phyloP scores from a whole-genome alignment of 2,113 vertebrate genomes.

The Paraplagusia blochii region DNA sequence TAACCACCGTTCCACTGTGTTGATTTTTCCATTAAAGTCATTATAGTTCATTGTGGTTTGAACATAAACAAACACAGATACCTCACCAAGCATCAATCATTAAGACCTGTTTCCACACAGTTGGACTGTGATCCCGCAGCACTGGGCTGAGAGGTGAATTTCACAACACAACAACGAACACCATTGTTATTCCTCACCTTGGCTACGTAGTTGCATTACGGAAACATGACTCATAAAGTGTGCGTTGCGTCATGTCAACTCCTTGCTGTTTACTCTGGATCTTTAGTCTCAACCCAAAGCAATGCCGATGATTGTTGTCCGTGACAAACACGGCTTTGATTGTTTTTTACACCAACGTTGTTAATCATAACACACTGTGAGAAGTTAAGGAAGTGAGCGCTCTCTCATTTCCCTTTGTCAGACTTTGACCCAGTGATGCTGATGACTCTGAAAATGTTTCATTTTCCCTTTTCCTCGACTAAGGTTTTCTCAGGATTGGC shows the following conservation, averaged over 20 bases:
- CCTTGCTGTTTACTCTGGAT: constrained; percentile 13
- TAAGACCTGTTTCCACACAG: not conserved
- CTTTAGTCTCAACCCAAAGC: not conserved
- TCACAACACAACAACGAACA: not conserved
- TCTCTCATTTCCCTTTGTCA: constrained; percentile 32
- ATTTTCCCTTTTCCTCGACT: constrained; percentile 7
- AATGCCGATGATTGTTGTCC: constrained; percentile 13
- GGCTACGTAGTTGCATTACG: not conserved
- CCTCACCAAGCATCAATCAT: not conserved
- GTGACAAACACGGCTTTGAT: constrained; percentile 1
- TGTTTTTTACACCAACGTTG: not conserved
- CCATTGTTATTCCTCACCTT: not conserved
- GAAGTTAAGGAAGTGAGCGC: constrained; percentile 47
- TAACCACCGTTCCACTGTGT: no score
- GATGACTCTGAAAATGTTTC: constrained; percentile 22
- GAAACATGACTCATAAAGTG: constrained; percentile 17
- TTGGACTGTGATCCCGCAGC: not conserved
- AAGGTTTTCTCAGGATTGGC: not conserved
- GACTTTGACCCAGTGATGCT: constrained; percentile 19
- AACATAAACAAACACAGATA: constrained; percentile 10
- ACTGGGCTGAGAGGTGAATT: not conserved
- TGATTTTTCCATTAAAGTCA: no score
- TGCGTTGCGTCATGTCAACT: constrained; percentile 9
- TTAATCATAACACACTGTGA: constrained; percentile 37
- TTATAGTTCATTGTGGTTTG: no score